These are phyloP conservation scores for Gadus chalcogrammus DNA, from an alignment of 2,113 vertebrate species.

Conservation along the genomic window DNA sequence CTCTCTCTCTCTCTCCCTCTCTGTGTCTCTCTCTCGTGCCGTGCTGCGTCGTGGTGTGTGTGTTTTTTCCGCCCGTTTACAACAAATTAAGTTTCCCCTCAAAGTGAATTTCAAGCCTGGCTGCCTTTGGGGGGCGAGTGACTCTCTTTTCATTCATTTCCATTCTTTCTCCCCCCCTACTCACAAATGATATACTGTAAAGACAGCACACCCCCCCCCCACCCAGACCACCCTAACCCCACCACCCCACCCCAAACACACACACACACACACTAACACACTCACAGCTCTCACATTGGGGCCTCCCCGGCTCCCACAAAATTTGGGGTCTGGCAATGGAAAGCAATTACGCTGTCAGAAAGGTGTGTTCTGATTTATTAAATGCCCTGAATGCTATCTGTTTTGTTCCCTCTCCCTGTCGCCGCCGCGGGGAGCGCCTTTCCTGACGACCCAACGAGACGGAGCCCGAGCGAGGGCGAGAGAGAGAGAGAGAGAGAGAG, in stretches of 20 bases:
- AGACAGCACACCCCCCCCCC: conserved; percentile 63
- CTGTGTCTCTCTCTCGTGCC: background rate
- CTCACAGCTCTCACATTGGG: conserved; percentile 12
- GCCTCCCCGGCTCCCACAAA: conserved; percentile 52
- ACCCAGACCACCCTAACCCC: conserved; percentile 51
- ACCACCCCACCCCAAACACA: conserved; percentile 27
- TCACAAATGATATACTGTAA: conserved; percentile 91
- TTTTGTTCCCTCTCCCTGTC: conserved; percentile 63
- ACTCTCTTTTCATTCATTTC: conserved; percentile 96
- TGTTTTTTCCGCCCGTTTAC: conserved; percentile 89
- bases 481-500: conserved; percentile 42
- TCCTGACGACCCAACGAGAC: conserved; percentile 75
- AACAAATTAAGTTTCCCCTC: conserved; percentile 95
- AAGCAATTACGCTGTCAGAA: conserved; percentile 96
- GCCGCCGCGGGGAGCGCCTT: conserved; percentile 51
- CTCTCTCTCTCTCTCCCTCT: no score
- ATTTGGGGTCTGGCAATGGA: conserved; percentile 82
- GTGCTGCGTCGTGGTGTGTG: conserved; percentile 83
- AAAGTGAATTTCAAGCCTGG: conserved; percentile 99
- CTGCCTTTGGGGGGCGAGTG: conserved; percentile 85
- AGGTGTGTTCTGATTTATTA: conserved; percentile 94
- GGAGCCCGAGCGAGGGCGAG: conserved; percentile 42
- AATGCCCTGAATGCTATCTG: conserved; percentile 83
- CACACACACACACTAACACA: conserved; percentile 16
- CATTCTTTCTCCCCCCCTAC: conserved; percentile 69